These are phyloP conservation scores for Theretra japonica DNA, from an alignment of 2,888 invertebrate species.

Conservation along the genomic window DNA sequence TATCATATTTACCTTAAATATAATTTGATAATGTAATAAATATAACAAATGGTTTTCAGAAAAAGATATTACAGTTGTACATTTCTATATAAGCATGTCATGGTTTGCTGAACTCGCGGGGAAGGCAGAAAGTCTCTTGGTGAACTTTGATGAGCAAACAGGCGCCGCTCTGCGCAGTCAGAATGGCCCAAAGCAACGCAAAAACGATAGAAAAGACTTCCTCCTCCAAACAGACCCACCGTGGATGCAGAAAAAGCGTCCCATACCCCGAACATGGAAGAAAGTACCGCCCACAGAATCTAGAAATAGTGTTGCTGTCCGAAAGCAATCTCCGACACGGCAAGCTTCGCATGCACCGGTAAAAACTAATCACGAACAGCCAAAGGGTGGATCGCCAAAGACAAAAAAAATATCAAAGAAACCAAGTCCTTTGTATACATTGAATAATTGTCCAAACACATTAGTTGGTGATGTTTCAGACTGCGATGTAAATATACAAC, in stretches of 20 bases:
- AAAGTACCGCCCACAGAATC: conserved; percentile 55
- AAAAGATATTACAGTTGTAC: background rate
- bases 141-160: conserved; percentile 90
- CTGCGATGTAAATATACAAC: conserved; percentile 45
- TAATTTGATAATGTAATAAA: background rate
- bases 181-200: conserved; percentile 56
- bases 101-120: conserved; percentile 91
- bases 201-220: conserved; percentile 51
- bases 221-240: conserved; percentile 46
- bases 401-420: conserved; percentile 50
- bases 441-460: conserved; percentile 63
- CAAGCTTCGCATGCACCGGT: conserved; percentile 43
- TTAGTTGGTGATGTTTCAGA: conserved; percentile 58
- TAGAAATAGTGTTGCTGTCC: conserved; percentile 46
- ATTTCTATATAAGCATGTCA: conserved; percentile 80
- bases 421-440: conserved; percentile 49
- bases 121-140: conserved; percentile 90
- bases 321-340: conserved; percentile 49
- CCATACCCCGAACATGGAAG: conserved; percentile 48
- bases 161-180: conserved; percentile 85
- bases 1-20: background rate
- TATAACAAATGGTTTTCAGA: background rate
- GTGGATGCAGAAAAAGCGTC: conserved; percentile 54
- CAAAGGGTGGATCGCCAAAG: conserved; percentile 40
- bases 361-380: conserved; percentile 48